Percentiles rank a stretch among this genome's conserved stretches.
phyloP scores from a whole-genome alignment of 2,797 vertebrate species.

The Tragelaphus eurycerus region DNA sequence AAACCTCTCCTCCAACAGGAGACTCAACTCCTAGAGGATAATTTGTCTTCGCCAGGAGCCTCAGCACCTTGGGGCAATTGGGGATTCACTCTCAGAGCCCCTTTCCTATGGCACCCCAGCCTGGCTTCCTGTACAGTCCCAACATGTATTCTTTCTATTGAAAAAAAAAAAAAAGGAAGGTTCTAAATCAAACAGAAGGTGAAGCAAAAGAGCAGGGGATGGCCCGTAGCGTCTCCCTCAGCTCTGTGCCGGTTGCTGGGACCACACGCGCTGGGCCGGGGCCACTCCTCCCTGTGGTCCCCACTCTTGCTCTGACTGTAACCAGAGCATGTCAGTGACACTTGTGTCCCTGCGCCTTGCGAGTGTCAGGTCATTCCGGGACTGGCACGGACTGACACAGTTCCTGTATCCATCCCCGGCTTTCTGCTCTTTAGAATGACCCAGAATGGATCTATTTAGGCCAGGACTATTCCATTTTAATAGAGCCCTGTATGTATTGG shows the following conservation, averaged over 20 bases:
- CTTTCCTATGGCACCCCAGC: not conserved
- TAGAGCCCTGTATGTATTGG: not conserved
- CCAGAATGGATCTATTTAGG: not conserved
- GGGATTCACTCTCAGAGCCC: too few species aligned
- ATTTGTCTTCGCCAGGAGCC: not conserved
- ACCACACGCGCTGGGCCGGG: fast-evolving
- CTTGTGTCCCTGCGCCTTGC: not conserved
- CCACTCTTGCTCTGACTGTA: not conserved
- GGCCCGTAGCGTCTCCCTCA: fast-evolving
- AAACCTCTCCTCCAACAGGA: not conserved
- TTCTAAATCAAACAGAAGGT: not conserved
- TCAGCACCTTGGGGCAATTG: not conserved
- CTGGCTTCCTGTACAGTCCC: not conserved
- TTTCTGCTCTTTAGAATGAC: not conserved
- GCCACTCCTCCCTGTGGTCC: fast-evolving
- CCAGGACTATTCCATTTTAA: not conserved
- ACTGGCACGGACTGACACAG: not conserved
- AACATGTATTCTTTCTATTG: not conserved
- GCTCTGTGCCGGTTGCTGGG: fast-evolving
- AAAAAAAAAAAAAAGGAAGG: not conserved
- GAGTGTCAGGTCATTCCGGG: not conserved
- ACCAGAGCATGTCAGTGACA: not conserved
- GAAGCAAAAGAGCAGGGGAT: not conserved
- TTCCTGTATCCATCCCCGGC: not conserved
- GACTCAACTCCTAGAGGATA: not conserved